Conservation (phyloP, 2,113 vertebrate genomes). For the Parus major region DNA sequence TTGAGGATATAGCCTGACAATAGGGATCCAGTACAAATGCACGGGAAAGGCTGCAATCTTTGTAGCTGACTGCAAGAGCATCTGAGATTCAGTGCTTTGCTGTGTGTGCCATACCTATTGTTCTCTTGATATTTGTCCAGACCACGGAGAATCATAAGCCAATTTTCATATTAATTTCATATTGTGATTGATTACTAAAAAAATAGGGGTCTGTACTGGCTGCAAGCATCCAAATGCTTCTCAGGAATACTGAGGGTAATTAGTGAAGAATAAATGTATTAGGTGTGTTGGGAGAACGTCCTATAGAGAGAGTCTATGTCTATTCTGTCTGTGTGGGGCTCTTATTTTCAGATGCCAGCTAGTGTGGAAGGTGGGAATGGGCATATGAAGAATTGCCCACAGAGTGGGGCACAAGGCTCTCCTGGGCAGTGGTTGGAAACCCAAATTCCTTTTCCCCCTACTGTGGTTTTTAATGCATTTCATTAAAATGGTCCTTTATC, state of each 20-base stretch:
- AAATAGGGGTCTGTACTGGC: not conserved
- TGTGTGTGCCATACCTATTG: not conserved
- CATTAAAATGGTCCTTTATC: not conserved
- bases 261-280: not conserved
- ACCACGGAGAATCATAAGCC: not conserved
- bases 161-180: not conserved
- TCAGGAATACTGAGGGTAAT: not conserved
- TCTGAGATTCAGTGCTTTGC: not conserved
- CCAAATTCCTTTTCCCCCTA: not conserved
- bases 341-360: not conserved
- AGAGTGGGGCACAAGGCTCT: rapidly evolving
- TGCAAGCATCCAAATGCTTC: not conserved
- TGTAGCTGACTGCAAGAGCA: not conserved
- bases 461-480: not conserved
- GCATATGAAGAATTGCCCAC: not conserved
- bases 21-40: not conserved
- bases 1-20: not conserved
- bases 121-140: not conserved
- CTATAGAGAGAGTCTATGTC: not conserved
- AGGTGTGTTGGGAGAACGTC: not conserved
- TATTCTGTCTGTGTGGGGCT: not conserved
- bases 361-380: not conserved
- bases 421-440: rapidly evolving
- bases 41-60: not conserved
- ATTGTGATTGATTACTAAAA: not conserved